Conservation (phyloP, 2,797 vertebrate species). For the Chanos chanos region DNA sequence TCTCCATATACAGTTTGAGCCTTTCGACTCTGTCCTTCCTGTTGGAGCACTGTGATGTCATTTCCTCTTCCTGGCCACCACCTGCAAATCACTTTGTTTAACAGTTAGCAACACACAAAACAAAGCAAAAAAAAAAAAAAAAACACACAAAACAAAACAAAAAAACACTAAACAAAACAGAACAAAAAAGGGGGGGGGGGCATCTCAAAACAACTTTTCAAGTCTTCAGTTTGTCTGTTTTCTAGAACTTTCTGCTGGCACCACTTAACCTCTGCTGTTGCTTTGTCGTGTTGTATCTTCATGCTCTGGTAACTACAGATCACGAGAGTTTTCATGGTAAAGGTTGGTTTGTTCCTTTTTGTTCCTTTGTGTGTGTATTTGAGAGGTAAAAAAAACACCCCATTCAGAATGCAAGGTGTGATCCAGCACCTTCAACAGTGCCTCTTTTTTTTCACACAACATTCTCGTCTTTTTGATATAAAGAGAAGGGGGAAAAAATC, state of each 20-base stretch:
- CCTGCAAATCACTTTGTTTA: constrained; percentile 52
- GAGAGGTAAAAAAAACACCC: constrained; percentile 27
- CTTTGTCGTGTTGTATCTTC: constrained; percentile 41
- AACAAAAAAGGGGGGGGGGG: too few species aligned
- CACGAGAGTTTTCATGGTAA: constrained; percentile 43
- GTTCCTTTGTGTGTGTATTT: constrained; percentile 51
- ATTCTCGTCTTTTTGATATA: constrained; percentile 58
- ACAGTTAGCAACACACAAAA: constrained; percentile 44
- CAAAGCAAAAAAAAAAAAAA: constrained; percentile 42
- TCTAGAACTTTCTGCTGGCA: too few species aligned
- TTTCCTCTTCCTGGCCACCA: constrained; percentile 3
- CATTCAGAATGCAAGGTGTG: constrained; percentile 49
- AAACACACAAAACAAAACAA: constrained; percentile 8
- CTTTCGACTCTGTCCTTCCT: constrained; percentile 48
- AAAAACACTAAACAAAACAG: constrained; percentile 40
- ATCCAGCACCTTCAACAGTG: constrained; percentile 66
- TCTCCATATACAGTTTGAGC: constrained; percentile 43
- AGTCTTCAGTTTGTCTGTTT: too few species aligned
- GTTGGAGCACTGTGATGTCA: constrained; percentile 55
- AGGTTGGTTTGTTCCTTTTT: constrained; percentile 56
- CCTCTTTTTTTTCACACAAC: constrained; percentile 56
- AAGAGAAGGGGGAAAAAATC: constrained; percentile 12
- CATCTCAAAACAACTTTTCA: too few species aligned
- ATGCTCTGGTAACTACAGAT: constrained; percentile 50
- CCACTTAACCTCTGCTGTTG: constrained; percentile 45